Evolutionary conservation across 2,113 vertebrate genomes (phyloP).

Genomic region (Platysternon megacephalum): DNA sequence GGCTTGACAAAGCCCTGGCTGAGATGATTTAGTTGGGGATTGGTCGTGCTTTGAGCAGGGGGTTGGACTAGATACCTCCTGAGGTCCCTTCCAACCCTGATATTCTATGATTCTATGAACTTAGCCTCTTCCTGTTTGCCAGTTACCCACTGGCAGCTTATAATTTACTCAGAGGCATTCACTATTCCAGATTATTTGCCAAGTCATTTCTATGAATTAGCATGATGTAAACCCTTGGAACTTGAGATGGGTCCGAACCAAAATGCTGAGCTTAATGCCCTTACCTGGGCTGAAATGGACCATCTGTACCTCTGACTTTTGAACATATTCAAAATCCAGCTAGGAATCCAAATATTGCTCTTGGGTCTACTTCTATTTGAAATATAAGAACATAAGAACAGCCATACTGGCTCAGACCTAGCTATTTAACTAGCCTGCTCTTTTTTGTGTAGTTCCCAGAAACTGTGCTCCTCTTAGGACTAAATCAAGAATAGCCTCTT

Average conservation of each 20-base stretch:
- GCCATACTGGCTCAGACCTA: no score
- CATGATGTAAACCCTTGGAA: neutral
- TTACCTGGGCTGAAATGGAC: neutral
- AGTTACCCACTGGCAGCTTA: neutral
- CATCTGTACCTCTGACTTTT: neutral
- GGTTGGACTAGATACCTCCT: no score
- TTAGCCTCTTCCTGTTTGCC: neutral
- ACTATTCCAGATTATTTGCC: neutral
- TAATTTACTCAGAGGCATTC: neutral
- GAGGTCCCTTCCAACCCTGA: no score
- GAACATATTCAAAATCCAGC: neutral
- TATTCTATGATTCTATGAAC: neutral
- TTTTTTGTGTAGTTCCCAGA: no score
- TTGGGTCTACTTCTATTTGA: neutral
- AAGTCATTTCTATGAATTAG: neutral
- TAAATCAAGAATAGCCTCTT: no score
- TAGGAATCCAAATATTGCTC: neutral
- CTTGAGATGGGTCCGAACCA: slow-evolving; percentile 9
- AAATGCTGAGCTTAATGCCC: slow-evolving; percentile 14
- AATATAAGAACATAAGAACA: neutral
- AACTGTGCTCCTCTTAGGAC: no score
- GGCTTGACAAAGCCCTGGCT: no score
- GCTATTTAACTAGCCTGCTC: no score
- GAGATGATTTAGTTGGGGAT: no score
- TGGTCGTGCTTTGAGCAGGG: no score